Conservation (phyloP, 2,888 invertebrate species). For the Cancer borealis region DNA sequence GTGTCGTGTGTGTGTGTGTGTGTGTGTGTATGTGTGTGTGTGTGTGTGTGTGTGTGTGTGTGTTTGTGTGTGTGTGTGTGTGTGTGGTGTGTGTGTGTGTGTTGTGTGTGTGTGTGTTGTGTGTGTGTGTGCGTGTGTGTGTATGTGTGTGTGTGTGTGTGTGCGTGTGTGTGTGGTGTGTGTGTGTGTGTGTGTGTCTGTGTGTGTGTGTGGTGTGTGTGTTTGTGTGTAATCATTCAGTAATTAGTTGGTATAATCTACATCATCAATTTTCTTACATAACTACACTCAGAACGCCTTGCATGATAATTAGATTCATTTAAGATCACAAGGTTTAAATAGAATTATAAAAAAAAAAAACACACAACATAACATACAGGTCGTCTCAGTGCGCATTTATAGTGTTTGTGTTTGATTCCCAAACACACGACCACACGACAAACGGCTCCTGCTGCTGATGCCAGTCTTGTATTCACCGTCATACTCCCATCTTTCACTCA, state of each 20-base stretch:
- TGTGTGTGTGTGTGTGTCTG: conserved; percentile 33
- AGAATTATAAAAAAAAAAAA: no score
- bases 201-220: conserved; percentile 21
- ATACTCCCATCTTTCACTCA: no score
- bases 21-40: conserved; percentile 32
- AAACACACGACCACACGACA: no score
- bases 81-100: conserved; percentile 28
- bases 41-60: not conserved
- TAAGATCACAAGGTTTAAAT: not conserved
- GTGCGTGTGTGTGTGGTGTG: conserved; percentile 18
- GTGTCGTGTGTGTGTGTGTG: not conserved
- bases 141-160: not conserved
- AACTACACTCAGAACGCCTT: not conserved
- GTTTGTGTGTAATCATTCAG: not conserved
- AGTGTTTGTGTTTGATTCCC: no score
- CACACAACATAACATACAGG: no score
- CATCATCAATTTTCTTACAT: not conserved
- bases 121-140: not conserved
- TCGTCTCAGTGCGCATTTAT: no score
- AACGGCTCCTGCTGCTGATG: no score
- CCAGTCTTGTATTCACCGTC: no score
- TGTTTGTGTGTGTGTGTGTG: not conserved
- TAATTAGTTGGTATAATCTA: not conserved
- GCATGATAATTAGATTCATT: not conserved
- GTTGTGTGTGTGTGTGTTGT: conserved; percentile 40